A percentile compares a stretch with the other conserved stretches of the same genome.
phyloP scores from a whole-genome alignment of 1,140 invertebrate species.

The Dendrolimus kikuchii region DNA sequence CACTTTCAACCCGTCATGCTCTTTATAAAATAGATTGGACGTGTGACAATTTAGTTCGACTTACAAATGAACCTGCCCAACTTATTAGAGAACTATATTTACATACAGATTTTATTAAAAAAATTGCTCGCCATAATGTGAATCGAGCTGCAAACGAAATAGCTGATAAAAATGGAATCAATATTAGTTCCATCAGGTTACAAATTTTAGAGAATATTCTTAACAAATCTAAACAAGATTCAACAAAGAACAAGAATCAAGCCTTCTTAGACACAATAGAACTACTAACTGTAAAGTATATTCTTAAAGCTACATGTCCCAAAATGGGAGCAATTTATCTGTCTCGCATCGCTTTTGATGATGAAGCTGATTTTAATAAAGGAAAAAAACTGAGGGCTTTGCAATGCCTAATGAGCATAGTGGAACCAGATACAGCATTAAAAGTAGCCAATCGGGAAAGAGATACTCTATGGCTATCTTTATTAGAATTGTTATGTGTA shows the following conservation, averaged over 20 bases:
- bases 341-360: conserved; percentile 64
- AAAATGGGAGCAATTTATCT: conserved; percentile 69
- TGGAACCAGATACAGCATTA: conserved; percentile 56
- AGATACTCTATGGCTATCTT: conserved; percentile 47
- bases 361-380: conserved; percentile 61
- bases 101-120: conserved; percentile 67
- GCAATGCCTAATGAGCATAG: conserved; percentile 66
- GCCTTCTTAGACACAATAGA: conserved; percentile 44
- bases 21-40: conserved; percentile 73
- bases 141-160: conserved; percentile 73
- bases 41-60: conserved; percentile 69
- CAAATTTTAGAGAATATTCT: conserved; percentile 66
- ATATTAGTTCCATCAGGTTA: conserved; percentile 61
- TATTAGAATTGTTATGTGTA: conserved; percentile 56
- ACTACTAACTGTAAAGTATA: conserved; percentile 65
- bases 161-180: conserved; percentile 65
- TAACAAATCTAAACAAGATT: conserved; percentile 37
- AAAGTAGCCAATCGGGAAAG: conserved; percentile 60
- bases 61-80: conserved; percentile 70
- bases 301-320: conserved; percentile 64
- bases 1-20: conserved; percentile 71
- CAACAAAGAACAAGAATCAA: conserved; percentile 24
- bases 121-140: conserved; percentile 67
- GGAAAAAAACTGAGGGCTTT: conserved; percentile 63
- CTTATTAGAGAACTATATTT: conserved; percentile 72